Base-by-base conservation (phyloP, 2,797 vertebrate genomes). In the Halcyon smyrnensis region DNA sequence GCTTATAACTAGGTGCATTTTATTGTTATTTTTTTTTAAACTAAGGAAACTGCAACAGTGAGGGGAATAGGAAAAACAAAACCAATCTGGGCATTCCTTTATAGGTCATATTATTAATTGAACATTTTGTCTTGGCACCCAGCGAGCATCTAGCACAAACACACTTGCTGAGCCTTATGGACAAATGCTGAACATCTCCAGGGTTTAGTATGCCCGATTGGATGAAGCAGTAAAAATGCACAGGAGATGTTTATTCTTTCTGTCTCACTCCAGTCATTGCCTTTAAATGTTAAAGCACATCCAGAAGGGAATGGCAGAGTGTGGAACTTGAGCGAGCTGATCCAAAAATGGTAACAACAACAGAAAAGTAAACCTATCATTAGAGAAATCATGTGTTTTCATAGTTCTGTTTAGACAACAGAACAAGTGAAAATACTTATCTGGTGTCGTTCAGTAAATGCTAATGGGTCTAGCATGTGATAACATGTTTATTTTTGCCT, bases 341-440 rank as follows among this genome's bases (percentile, higher is more conserved):
- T 91, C 73, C 70, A 90, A 87, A 90, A 94, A 69, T 91, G 73
- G 39, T 54, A 81, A 69, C 70, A 70, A 45, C 50, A 88, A 67
- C 56, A 84, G 65, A 41, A 80, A 90, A 79, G 43, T 90, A 78
- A 90, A 73, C 77, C 74, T 89, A 70, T 87, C 87, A 94, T 82
- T 89, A 93, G 87, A 84, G 85, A 77, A 96, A 87, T 90, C 28
- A 63, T 94, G 84, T 92, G 83, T 95, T 94, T 93, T 89, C 76
- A 53, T 94, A 59, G 54, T 65, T 81, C 41, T 90, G 62, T 93
- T 96, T 88, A 84, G 87, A 88, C 69, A 96, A 91, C 73, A 91
- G 82, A 85, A 76, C 65, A 75, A 96, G 73, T 56, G 74, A 92
- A 90, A 95, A 75, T 77, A 90, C 43, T 89, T 91, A 79, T 86